Conservation (phyloP, 1,140 invertebrate genomes). For the Achatina immaculata region DNA sequence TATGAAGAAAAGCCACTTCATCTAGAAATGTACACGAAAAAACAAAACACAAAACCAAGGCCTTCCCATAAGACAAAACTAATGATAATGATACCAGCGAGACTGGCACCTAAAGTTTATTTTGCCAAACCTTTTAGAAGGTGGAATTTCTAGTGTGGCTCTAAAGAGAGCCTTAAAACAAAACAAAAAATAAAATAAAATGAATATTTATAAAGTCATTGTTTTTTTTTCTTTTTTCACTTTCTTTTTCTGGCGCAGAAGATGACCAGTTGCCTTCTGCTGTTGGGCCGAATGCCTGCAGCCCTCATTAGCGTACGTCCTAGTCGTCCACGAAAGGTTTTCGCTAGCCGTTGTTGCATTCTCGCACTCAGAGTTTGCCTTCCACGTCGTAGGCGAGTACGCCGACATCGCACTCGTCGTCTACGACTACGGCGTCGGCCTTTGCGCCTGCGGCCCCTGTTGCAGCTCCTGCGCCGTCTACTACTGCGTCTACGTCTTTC, state of each 20-base stretch:
- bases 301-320: background rate
- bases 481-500: background rate
- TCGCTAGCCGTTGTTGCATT: background rate
- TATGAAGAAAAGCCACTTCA: too few relatives aligned
- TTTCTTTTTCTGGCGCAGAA: slow-evolving; percentile 10
- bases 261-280: slow-evolving; percentile 9
- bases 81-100: too few relatives aligned
- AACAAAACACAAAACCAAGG: too few relatives aligned
- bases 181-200: slow-evolving; percentile 13
- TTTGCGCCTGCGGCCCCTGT: background rate
- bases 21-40: too few relatives aligned
- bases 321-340: background rate
- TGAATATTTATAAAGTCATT: background rate
- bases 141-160: slow-evolving; percentile 8
- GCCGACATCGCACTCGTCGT: background rate
- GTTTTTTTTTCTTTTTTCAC: background rate
- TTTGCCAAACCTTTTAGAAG: too few relatives aligned
- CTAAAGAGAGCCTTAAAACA: slow-evolving; percentile 28
- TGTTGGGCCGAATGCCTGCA: background rate
- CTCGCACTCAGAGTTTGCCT: too few relatives aligned
- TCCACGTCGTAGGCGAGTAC: background rate
- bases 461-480: background rate
- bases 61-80: too few relatives aligned
- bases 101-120: too few relatives aligned
- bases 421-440: background rate